Evolutionary conservation across 2,797 vertebrate genomes (phyloP).

Genomic region (Chiroxiphia lanceolata): DNA sequence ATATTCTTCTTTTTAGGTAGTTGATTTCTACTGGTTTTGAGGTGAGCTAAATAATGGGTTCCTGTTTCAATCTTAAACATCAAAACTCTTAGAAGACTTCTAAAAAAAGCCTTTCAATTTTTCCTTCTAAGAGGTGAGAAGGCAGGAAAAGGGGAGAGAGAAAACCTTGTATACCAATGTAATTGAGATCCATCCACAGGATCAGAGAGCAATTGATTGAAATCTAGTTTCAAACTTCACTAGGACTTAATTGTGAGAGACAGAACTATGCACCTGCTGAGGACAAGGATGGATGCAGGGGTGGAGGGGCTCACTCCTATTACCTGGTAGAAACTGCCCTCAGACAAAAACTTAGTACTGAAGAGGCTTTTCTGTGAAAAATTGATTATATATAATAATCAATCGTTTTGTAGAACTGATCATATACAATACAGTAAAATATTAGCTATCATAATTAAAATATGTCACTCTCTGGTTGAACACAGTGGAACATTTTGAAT

Average conservation of each 20-base stretch:
- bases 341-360: neutral
- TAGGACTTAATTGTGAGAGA: slow-evolving; percentile 25
- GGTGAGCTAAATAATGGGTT: neutral
- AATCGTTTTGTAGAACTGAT: neutral
- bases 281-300: neutral
- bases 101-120: slow-evolving; percentile 2
- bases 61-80: neutral
- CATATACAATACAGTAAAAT: neutral
- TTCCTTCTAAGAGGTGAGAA: slow-evolving; percentile 21
- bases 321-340: neutral
- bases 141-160: neutral
- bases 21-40: neutral
- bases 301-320: neutral
- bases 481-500: neutral
- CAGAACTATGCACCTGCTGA: neutral
- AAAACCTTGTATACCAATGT: neutral
- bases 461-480: neutral
- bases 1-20: neutral
- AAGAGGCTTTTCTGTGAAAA: neutral
- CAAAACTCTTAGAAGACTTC: neutral
- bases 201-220: slow-evolving; percentile 3
- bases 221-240: slow-evolving; percentile 3
- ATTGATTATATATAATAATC: neutral
- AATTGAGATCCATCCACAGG: neutral
- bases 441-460: neutral